Conservation (phyloP, 2,888 invertebrate species). For the Petrolisthes manimaculis region DNA sequence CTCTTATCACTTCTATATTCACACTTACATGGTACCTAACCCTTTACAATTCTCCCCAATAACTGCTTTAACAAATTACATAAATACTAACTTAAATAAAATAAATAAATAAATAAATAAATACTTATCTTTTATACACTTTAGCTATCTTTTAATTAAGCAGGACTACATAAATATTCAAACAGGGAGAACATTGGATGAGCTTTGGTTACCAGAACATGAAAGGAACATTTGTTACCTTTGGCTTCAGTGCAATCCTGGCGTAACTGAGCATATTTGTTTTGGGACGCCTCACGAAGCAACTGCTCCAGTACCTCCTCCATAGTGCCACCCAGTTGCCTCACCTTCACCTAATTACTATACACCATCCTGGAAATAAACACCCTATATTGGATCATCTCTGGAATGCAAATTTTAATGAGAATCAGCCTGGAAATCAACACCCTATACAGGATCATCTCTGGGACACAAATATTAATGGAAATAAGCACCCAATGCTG, state of each 20-base stretch:
- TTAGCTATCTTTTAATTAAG: too few species aligned
- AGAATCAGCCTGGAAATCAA: too few species aligned
- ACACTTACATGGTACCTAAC: neutral
- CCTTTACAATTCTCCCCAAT: neutral
- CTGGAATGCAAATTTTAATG: too few species aligned
- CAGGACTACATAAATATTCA: too few species aligned
- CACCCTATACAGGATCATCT: too few species aligned
- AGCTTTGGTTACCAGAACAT: too few species aligned
- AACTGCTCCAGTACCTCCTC: slow-evolving; percentile 59
- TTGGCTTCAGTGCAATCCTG: slow-evolving; percentile 44
- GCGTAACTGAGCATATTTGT: slow-evolving; percentile 17
- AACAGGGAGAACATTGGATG: too few species aligned
- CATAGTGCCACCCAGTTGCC: slow-evolving; percentile 28
- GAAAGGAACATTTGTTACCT: slow-evolving; percentile 16
- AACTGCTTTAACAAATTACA: too few species aligned
- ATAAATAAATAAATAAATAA: too few species aligned
- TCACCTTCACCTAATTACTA: neutral
- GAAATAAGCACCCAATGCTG: too few species aligned
- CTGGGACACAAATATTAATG: too few species aligned
- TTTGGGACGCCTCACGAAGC: slow-evolving; percentile 37
- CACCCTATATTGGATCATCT: neutral
- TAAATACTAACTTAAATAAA: neutral
- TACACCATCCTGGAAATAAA: neutral
- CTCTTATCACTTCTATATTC: neutral
- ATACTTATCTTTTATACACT: too few species aligned